Evolutionary conservation across 1,140 invertebrate genomes (phyloP).

Genomic region (Euura saliciscinereae): DNA sequence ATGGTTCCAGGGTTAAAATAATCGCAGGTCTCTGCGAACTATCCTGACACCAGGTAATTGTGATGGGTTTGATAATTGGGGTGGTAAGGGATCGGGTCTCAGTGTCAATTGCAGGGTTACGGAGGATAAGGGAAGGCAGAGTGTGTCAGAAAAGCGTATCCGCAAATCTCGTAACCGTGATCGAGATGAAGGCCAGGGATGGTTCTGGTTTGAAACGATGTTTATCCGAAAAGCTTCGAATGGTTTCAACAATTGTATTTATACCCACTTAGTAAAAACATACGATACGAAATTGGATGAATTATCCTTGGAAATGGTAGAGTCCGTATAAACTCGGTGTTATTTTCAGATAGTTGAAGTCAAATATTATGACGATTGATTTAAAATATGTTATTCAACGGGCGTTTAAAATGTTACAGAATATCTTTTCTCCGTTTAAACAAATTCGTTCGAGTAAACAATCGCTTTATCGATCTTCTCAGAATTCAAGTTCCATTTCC

Average conservation of each 20-base stretch:
- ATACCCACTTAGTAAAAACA: background rate
- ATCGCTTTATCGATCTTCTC: too few species aligned
- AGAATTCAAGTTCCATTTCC: too few species aligned
- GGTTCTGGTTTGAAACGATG: background rate
- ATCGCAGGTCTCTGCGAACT: too few species aligned
- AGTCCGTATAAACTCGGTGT: background rate
- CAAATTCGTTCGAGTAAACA: too few species aligned
- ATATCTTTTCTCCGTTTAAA: background rate
- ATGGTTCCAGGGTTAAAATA: too few species aligned
- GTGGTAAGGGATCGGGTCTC: too few species aligned
- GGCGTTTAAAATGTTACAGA: background rate
- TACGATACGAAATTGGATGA: background rate
- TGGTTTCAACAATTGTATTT: slow-evolving; percentile 2
- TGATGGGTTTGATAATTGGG: too few species aligned
- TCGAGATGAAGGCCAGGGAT: background rate
- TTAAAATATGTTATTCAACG: background rate
- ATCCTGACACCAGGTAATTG: too few species aligned
- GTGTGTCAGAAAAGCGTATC: background rate
- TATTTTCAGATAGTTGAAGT: background rate
- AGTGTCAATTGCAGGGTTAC: too few species aligned
- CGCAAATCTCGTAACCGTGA: background rate
- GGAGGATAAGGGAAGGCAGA: background rate
- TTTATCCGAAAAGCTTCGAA: background rate
- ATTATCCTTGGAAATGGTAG: background rate
- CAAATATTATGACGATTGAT: slow-evolving; percentile 1